A percentile compares a stretch with the other conserved stretches of the same genome.
These are phyloP conservation scores for Stomatorhinus ivindoensis DNA, from an alignment of 2,113 vertebrate genomes.

Conservation along the genomic window DNA sequence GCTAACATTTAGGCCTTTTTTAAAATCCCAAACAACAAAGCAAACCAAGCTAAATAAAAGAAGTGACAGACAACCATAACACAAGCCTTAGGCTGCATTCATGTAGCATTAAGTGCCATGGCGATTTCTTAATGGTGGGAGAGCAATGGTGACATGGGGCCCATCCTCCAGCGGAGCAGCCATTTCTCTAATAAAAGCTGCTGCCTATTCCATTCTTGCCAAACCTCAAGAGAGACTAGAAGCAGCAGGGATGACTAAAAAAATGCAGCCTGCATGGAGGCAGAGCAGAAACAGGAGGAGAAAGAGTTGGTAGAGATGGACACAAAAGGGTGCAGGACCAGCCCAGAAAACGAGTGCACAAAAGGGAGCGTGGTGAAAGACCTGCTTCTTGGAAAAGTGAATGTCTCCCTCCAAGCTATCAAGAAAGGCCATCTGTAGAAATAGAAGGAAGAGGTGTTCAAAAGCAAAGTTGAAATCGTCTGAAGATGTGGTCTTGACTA, in stretches of 20 bases:
- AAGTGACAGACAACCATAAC: conserved; percentile 46
- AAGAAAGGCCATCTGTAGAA: conserved; percentile 74
- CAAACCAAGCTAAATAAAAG: conserved; percentile 17
- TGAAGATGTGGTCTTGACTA: neutral
- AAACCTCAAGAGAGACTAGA: conserved; percentile 1
- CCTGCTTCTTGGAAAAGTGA: conserved; percentile 75
- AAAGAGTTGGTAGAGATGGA: conserved; percentile 31
- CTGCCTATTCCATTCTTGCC: neutral
- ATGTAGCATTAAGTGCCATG: conserved; percentile 31
- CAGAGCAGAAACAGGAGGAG: conserved; percentile 26
- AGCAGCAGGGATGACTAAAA: neutral
- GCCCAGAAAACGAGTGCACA: conserved; percentile 60
- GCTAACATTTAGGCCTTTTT: neutral
- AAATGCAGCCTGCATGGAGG: conserved; percentile 13
- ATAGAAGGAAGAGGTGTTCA: conserved; percentile 63
- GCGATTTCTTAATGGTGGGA: conserved; percentile 25
- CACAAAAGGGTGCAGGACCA: conserved; percentile 48
- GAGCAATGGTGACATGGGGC: conserved; percentile 17
- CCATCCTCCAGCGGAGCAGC: neutral
- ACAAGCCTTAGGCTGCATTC: conserved; percentile 61
- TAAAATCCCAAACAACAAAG: neutral
- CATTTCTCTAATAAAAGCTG: neutral
- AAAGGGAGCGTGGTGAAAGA: conserved; percentile 60
- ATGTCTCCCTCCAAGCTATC: conserved; percentile 78
- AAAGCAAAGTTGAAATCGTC: conserved; percentile 36